phyloP scores from a whole-genome alignment of 2,113 vertebrate species.

The Arothron firmamentum region DNA sequence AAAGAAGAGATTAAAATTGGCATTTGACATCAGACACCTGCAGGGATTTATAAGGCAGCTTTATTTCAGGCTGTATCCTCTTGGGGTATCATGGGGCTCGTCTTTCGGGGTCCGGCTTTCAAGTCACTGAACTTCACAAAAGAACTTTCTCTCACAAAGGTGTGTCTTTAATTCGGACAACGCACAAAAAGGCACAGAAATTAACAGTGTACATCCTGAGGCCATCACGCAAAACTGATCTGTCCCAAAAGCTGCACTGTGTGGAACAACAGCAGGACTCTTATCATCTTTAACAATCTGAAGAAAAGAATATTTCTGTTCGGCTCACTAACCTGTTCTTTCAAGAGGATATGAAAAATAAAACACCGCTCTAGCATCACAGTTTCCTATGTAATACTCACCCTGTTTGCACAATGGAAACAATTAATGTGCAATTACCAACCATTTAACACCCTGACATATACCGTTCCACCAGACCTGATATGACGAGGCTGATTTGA shows the following conservation, averaged over 20 bases:
- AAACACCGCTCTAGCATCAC: slow-evolving; percentile 19
- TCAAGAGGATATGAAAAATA: slow-evolving; percentile 14
- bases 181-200: slow-evolving; percentile 34
- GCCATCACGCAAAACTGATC: slow-evolving; percentile 51
- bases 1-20: slow-evolving; percentile 56
- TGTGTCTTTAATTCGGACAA: slow-evolving; percentile 53
- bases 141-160: slow-evolving; percentile 52
- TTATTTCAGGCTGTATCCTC: slow-evolving; percentile 38
- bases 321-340: slow-evolving; percentile 23
- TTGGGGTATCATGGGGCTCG: too few relatives aligned
- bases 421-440: background rate
- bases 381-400: background rate
- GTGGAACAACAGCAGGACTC: slow-evolving; percentile 22
- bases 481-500: background rate
- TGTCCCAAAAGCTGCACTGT: slow-evolving; percentile 26
- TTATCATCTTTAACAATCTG: slow-evolving; percentile 41
- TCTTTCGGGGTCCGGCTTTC: slow-evolving; percentile 28
- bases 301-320: slow-evolving; percentile 24
- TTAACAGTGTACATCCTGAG: slow-evolving; percentile 40
- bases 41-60: slow-evolving; percentile 49
- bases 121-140: slow-evolving; percentile 51
- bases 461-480: background rate
- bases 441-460: background rate
- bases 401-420: background rate
- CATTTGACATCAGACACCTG: slow-evolving; percentile 60